These are phyloP conservation scores for Galeopterus variegatus DNA, from an alignment of 2,113 vertebrate genomes.

Conservation along the genomic window DNA sequence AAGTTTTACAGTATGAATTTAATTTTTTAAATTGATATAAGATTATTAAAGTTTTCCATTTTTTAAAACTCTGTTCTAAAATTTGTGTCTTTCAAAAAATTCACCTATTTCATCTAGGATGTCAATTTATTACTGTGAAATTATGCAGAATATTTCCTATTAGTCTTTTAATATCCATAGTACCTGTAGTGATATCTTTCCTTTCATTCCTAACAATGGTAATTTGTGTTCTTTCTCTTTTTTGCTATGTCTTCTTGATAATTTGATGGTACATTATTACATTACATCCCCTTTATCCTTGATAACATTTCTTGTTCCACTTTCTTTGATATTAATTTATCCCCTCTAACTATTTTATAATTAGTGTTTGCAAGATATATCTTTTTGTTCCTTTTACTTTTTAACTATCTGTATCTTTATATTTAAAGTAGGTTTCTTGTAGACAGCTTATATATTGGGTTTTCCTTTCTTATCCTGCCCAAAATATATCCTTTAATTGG, in stretches of 20 bases:
- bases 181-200: not conserved
- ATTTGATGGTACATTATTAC: not conserved
- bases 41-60: not conserved
- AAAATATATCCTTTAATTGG: not conserved
- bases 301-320: not conserved
- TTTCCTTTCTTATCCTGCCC: not conserved
- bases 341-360: not conserved
- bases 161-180: not conserved
- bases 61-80: not conserved
- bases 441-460: not conserved
- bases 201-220: not conserved
- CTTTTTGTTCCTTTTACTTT: not conserved
- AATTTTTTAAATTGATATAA: not conserved
- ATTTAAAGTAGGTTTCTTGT: not conserved
- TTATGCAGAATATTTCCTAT: not conserved
- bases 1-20: not conserved
- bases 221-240: too few relatives aligned
- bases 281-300: not conserved
- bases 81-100: not conserved
- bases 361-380: not conserved
- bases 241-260: not conserved
- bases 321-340: not conserved
- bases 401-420: not conserved
- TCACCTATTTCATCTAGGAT: not conserved
- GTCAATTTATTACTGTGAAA: not conserved